These are phyloP conservation scores for Allophyes oxyacanthae DNA, from an alignment of 2,888 invertebrate genomes.

Conservation along the genomic window DNA sequence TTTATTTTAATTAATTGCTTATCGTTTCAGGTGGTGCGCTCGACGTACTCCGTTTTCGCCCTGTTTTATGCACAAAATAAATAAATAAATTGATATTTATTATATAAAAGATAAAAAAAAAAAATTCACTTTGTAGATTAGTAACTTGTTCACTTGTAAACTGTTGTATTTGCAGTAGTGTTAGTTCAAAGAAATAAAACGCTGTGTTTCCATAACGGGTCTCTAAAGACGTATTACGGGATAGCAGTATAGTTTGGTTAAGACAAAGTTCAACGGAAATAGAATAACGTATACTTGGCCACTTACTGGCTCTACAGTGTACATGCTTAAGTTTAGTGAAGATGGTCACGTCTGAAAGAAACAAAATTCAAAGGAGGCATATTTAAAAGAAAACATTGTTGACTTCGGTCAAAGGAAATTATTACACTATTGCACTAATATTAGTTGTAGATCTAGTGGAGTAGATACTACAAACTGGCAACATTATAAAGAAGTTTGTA, in stretches of 20 bases:
- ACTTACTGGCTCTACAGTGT: not conserved
- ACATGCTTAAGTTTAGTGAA: no score
- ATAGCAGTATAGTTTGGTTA: constrained; percentile 21
- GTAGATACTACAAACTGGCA: no score
- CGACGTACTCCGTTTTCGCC: constrained; percentile 81
- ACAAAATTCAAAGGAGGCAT: no score
- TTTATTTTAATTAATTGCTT: constrained; percentile 45
- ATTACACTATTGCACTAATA: no score
- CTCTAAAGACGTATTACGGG: constrained; percentile 40
- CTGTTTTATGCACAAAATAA: constrained; percentile 76
- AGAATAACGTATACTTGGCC: not conserved
- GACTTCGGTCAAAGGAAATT: no score
- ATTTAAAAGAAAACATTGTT: no score
- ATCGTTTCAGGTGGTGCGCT: constrained; percentile 76
- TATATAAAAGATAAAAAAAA: no score
- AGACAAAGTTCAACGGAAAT: constrained; percentile 8
- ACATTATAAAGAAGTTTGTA: no score
- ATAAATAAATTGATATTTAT: constrained; percentile 37
- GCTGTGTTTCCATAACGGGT: constrained; percentile 44
- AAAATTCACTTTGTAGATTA: no score
- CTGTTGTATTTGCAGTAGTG: no score
- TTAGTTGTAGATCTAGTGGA: no score
- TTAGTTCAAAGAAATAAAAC: constrained; percentile 41
- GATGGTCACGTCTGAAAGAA: not conserved
- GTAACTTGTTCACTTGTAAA: no score